Base-by-base conservation (phyloP, 2,113 vertebrate genomes). In the Gymnocephalus cernua region DNA sequence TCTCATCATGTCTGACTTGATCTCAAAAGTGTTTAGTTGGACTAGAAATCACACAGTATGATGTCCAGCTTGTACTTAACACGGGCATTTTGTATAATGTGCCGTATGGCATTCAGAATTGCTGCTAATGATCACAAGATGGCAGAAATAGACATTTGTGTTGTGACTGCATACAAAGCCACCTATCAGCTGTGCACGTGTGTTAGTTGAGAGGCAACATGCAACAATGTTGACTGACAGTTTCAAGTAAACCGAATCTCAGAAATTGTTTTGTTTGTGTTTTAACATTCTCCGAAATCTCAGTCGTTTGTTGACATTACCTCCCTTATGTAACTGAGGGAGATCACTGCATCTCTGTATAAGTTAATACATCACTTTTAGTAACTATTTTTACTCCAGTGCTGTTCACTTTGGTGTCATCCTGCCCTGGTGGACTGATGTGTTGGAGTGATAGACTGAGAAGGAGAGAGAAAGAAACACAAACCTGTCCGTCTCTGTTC, bases 401-500 rank as follows among this genome's bases (percentile, higher is more conserved):
- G 38, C 25, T 45, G 48, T 82, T 66, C 2, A 35, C 25, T 23
- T 19, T 41, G 48, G 58, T 69, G n/a, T 86, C 75, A 15, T 23
- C 73, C 48, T 72, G 65, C 16, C 65, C 62, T 0, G 16, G 23
- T 65, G 53, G 13, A 67, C 38, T 25, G 32, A 53, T 41, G 38
- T 32, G 53, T 56, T 14, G 25, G 45, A 29, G 14, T 29, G 73
- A 64, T 0, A 21, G 77, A 58, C 23, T 62, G 59, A 63, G 66
- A 59, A 63, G 67, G 87, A 80, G 84, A 91, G 86, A 92, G 87
- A 91, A 64, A 86, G 73, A 74, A 70, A 85, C 53, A 64, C 79
- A 73, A 82, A 82, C 74, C 83, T 47, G 86, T 91, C 75, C 51
- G 89, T 92, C 83, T 88, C 79, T 86, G 88, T 89, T 89, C 79